Conservation (phyloP, 2,888 invertebrate genomes). For the Acrocyrtus sp. region DNA sequence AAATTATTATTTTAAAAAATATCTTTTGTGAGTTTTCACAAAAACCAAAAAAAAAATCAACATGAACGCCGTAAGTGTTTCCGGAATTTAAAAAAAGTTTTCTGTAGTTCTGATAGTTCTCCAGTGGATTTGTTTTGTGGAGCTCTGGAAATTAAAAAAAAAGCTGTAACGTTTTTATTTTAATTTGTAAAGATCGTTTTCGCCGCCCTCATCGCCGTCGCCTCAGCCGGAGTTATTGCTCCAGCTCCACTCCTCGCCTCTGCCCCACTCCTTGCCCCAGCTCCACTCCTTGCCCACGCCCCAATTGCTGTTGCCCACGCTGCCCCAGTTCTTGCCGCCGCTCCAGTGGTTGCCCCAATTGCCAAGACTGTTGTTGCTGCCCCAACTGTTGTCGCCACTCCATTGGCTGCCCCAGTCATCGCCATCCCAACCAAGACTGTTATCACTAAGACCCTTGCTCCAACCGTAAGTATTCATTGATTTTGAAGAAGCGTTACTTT, state of each 20-base stretch:
- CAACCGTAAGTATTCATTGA: too few species aligned
- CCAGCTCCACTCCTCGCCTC: slow-evolving; percentile 14
- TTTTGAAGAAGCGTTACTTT: too few species aligned
- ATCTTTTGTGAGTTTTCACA: too few species aligned
- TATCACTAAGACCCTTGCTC: too few species aligned
- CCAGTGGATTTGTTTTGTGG: too few species aligned
- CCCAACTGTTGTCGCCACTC: slow-evolving; percentile 7
- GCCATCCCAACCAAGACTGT: background rate
- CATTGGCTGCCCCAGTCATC: background rate
- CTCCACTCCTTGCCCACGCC: slow-evolving; percentile 3
- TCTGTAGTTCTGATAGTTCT: too few species aligned
- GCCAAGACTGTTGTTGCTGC: background rate
- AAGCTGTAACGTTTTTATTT: background rate
- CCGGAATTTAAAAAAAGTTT: too few species aligned
- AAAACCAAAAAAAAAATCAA: too few species aligned
- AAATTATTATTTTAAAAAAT: too few species aligned
- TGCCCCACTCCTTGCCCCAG: too few species aligned
- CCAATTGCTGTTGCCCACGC: slow-evolving; percentile 17
- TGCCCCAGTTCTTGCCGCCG: background rate
- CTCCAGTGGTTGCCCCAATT: slow-evolving; percentile 10
- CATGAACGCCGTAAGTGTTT: too few species aligned
- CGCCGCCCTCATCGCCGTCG: slow-evolving; percentile 10
- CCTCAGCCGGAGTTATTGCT: slow-evolving; percentile 8
- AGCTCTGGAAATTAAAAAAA: too few species aligned
- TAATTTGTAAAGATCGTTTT: slow-evolving; percentile 11